These are phyloP conservation scores for Lutjanus erythropterus DNA, from an alignment of 2,113 vertebrate genomes.

Conservation along the genomic window DNA sequence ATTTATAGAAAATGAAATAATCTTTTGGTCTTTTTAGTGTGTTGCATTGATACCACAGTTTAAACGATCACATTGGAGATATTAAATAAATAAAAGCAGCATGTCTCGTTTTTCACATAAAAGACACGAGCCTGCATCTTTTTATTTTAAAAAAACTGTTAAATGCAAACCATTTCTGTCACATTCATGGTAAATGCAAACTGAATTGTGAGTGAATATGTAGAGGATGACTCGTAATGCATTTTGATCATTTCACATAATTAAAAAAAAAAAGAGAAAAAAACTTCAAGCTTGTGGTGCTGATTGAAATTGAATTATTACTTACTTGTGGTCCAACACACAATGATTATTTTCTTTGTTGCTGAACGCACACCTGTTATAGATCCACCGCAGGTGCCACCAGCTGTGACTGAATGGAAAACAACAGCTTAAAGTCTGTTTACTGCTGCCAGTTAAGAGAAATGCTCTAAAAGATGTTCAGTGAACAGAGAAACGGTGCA, in stretches of 20 bases:
- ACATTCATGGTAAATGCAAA: background rate
- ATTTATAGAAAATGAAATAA: background rate
- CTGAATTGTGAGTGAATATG: background rate
- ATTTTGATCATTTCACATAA: background rate
- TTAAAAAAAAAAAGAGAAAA: background rate
- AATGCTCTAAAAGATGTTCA: background rate
- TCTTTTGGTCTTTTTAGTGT: background rate
- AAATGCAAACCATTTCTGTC: background rate
- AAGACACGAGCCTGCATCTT: background rate
- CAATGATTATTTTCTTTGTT: background rate
- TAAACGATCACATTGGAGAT: conserved; percentile 1
- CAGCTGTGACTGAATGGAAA: background rate
- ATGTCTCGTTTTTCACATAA: conserved; percentile 1
- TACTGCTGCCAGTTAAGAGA: background rate
- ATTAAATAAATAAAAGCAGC: conserved; percentile 1
- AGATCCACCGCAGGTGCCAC: background rate
- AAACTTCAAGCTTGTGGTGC: background rate
- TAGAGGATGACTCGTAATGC: background rate
- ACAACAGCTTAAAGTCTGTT: background rate
- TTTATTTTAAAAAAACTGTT: background rate
- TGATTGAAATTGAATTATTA: background rate
- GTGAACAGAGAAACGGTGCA: background rate
- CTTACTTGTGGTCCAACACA: background rate
- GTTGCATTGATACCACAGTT: background rate
- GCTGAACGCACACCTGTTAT: background rate